phyloP scores from a whole-genome alignment of 1,140 invertebrate genomes.

The Bombyx mandarina region DNA sequence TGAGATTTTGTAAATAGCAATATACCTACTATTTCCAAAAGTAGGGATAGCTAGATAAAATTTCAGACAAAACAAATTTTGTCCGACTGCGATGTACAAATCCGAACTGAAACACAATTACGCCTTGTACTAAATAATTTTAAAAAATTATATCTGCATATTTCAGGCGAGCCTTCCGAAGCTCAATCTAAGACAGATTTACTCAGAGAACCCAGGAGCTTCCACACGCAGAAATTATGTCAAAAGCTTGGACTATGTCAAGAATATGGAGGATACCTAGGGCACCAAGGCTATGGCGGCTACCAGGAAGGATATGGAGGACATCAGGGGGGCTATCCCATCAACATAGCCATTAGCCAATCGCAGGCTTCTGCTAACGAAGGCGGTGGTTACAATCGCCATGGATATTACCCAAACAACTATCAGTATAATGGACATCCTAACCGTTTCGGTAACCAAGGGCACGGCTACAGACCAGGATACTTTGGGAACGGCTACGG shows the following conservation, averaged over 20 bases:
- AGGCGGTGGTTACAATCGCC: constrained; percentile 35
- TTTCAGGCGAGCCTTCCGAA: constrained; percentile 17
- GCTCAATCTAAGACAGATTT: constrained; percentile 6
- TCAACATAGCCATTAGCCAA: constrained; percentile 59
- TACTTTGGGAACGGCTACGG: constrained; percentile 36
- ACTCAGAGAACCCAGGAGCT: constrained; percentile 22
- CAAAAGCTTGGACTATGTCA: constrained; percentile 34
- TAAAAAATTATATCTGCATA: constrained; percentile 10
- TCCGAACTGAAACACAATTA: too few relatives aligned
- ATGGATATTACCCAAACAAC: constrained; percentile 43
- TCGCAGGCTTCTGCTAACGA: constrained; percentile 50
- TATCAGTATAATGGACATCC: constrained; percentile 43
- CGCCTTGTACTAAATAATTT: too few relatives aligned
- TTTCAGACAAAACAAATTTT: too few relatives aligned
- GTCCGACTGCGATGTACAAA: too few relatives aligned
- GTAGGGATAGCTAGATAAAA: too few relatives aligned
- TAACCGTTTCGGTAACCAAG: constrained; percentile 15
- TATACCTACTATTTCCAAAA: too few relatives aligned
- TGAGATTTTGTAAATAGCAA: constrained; percentile 4
- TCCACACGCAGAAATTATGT: constrained; percentile 33
- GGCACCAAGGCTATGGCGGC: constrained; percentile 18
- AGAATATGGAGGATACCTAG: constrained; percentile 16
- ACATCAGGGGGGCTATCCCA: constrained; percentile 18
- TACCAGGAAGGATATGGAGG: constrained; percentile 21
- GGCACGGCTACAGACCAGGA: constrained; percentile 24